Evolutionary conservation across 2,888 invertebrate species (phyloP).

Genomic region (Acrobasis repandana): DNA sequence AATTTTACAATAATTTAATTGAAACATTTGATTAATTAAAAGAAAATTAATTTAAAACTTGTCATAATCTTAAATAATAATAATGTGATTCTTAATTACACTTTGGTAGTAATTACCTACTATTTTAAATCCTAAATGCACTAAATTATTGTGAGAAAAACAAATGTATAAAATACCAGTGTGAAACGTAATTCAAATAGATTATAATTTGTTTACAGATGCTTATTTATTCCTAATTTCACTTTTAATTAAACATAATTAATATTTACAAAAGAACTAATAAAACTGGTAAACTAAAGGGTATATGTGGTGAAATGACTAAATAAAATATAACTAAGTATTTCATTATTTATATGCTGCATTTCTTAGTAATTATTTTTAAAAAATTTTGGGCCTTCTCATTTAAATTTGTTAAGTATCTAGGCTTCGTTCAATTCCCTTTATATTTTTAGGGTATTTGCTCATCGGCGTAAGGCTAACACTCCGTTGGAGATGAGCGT

Average conservation of each 20-base stretch:
- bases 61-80: constrained; percentile 47
- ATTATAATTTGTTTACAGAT: constrained; percentile 19
- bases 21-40: constrained; percentile 31
- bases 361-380: constrained; percentile 1
- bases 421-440: constrained; percentile 14
- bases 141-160: constrained; percentile 55
- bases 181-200: constrained; percentile 10
- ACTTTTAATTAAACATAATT: constrained; percentile 38
- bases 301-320: constrained; percentile 19
- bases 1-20: constrained; percentile 38
- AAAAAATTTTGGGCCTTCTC: constrained; percentile 24
- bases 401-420: constrained; percentile 19
- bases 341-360: constrained; percentile 4
- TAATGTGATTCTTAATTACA: constrained; percentile 76
- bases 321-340: constrained; percentile 12
- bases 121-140: constrained; percentile 59
- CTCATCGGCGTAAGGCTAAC: no score
- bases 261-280: constrained; percentile 42
- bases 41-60: constrained; percentile 27
- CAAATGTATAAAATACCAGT: constrained; percentile 29
- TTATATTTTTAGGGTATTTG: neutral
- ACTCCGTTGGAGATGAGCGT: no score
- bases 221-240: constrained; percentile 32
- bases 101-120: constrained; percentile 81
- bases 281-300: constrained; percentile 25